Conservation (phyloP, 2,113 vertebrate species). For the Scopus umbretta region DNA sequence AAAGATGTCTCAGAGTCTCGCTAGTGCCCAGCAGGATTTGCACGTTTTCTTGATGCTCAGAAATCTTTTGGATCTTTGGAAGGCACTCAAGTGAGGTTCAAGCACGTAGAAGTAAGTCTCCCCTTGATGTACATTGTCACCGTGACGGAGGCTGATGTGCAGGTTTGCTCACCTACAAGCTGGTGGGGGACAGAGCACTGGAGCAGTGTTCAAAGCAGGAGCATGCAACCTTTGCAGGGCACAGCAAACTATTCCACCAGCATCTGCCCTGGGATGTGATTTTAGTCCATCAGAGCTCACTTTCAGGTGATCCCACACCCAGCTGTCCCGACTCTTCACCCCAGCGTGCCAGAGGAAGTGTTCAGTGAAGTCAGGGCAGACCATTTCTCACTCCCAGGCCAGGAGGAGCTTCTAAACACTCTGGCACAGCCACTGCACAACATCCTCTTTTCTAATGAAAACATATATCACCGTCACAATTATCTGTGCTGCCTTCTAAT, state of each 20-base stretch:
- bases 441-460: neutral
- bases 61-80: neutral
- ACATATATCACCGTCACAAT: neutral
- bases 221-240: neutral
- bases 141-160: neutral
- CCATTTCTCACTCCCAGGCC: neutral
- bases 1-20: neutral
- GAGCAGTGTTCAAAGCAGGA: neutral
- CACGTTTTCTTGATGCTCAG: neutral
- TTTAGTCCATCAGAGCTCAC: neutral
- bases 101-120: neutral
- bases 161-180: neutral
- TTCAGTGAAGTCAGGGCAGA: neutral
- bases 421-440: neutral
- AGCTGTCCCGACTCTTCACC: too few species aligned
- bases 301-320: neutral
- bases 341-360: neutral
- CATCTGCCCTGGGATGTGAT: neutral
- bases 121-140: neutral
- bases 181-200: neutral
- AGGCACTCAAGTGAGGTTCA: fast-evolving
- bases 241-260: neutral
- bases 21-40: neutral
- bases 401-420: neutral
- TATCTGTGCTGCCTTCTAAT: neutral